Conservation (phyloP, 2,113 vertebrate species). For the Ahaetulla prasina region DNA sequence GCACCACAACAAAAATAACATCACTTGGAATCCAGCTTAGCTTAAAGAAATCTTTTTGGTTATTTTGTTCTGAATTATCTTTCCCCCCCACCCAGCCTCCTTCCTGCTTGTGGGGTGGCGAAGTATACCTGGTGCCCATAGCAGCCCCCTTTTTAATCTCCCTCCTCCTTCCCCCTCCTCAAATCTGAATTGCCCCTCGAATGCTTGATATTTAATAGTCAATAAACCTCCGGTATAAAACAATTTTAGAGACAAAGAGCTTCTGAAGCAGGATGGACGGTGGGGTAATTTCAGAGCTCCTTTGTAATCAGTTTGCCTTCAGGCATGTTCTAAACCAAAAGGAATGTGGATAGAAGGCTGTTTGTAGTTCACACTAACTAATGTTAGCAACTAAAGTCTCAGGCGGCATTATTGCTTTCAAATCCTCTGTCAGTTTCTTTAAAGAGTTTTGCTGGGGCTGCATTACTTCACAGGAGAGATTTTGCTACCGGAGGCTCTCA, state of each 20-base stretch:
- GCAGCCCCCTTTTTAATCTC: not conserved
- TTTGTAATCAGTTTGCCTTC: conserved; percentile 29
- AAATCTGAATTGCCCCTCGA: not conserved
- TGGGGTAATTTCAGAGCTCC: conserved; percentile 15
- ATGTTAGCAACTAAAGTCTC: conserved; percentile 5
- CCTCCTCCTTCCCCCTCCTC: not conserved
- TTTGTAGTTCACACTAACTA: conserved; percentile 33
- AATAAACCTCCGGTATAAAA: not conserved
- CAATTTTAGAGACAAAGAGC: not conserved
- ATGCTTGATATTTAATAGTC: not conserved
- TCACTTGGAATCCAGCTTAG: not conserved
- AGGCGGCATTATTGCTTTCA: conserved; percentile 25
- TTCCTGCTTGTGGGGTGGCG: not conserved
- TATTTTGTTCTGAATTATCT: not conserved
- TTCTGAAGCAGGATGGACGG: not conserved
- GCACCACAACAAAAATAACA: not conserved
- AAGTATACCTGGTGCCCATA: not conserved
- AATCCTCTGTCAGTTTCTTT: conserved; percentile 30
- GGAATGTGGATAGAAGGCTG: conserved; percentile 8
- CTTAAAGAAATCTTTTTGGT: not conserved
- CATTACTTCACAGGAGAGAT: conserved; percentile 22
- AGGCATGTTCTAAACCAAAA: conserved; percentile 32
- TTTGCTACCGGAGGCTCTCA: not conserved
- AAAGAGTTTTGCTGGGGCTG: conserved; percentile 21
- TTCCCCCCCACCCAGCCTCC: fast-evolving